A percentile compares a stretch with the other conserved stretches of the same genome.
These are phyloP conservation scores for Pristionchus pacificus DNA, from an alignment of 1,140 invertebrate species.

Conservation along the genomic window DNA sequence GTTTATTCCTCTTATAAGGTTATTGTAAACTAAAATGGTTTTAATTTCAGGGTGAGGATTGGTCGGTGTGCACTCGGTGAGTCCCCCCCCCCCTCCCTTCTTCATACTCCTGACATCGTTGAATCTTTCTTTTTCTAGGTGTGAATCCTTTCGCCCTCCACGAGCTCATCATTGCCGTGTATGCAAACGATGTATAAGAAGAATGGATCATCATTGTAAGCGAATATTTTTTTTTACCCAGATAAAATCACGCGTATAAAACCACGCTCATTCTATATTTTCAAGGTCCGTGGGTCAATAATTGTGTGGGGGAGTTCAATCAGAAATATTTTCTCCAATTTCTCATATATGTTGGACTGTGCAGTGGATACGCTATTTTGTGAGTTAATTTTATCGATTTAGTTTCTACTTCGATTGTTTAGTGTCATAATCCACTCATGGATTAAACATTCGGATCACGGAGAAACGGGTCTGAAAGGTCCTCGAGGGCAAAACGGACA, in stretches of 20 bases:
- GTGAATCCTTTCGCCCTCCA: constrained; percentile 78
- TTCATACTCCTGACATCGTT: too few species aligned
- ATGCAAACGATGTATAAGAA: constrained; percentile 77
- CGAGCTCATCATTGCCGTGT: constrained; percentile 82
- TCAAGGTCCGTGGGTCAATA: constrained; percentile 77
- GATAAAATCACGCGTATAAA: constrained; percentile 29
- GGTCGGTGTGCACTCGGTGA: constrained; percentile 77
- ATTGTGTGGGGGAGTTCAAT: constrained; percentile 86
- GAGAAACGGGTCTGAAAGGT: constrained; percentile 67
- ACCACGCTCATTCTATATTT: too few species aligned
- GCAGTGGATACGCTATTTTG: constrained; percentile 39
- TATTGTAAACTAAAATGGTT: neutral
- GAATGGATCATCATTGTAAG: constrained; percentile 83
- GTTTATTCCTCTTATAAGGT: neutral
- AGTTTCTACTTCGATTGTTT: too few species aligned
- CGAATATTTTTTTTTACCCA: neutral
- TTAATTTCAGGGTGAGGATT: constrained; percentile 63
- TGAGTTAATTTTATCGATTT: constrained; percentile 32
- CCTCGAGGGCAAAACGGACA: constrained; percentile 69
- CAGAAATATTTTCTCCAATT: constrained; percentile 91
- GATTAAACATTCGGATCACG: constrained; percentile 57
- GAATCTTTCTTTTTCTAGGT: too few species aligned
- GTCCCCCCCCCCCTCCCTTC: too few species aligned
- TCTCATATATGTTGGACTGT: constrained; percentile 68
- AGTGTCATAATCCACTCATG: constrained; percentile 47